These are phyloP conservation scores for Tribolium freemani DNA, from an alignment of 2,888 invertebrate genomes.

Conservation along the genomic window DNA sequence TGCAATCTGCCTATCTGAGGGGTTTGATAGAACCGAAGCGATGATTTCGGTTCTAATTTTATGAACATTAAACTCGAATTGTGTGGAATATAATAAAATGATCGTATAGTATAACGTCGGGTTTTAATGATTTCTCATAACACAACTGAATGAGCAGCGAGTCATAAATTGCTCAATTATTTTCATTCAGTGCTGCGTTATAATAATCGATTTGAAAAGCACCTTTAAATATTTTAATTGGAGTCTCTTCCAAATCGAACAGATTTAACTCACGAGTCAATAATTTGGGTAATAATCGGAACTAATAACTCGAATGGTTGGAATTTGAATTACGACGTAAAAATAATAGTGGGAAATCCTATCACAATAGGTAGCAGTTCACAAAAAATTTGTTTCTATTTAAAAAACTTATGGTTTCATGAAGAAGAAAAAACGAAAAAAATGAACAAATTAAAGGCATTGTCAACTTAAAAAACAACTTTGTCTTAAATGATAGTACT, in stretches of 20 bases:
- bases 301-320: background rate
- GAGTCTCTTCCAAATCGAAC: background rate
- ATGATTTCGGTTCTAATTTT: slow-evolving; percentile 15
- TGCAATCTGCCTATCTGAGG: slow-evolving; percentile 9
- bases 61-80: slow-evolving; percentile 20
- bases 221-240: slow-evolving; percentile 32
- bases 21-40: background rate
- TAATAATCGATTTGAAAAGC: slow-evolving; percentile 24
- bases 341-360: no score
- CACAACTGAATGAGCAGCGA: slow-evolving; percentile 8
- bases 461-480: no score
- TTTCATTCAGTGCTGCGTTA: slow-evolving; percentile 15
- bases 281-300: slow-evolving; percentile 6
- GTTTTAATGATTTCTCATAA: slow-evolving; percentile 26
- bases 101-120: background rate
- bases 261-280: background rate
- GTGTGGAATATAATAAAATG: slow-evolving; percentile 4
- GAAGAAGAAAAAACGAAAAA: no score
- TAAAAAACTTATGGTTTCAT: no score
- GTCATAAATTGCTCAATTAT: slow-evolving; percentile 32
- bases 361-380: no score
- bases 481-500: no score
- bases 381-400: no score
- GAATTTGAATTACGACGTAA: no score
- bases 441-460: no score